Base-by-base conservation (phyloP, 2,888 invertebrate genomes). In the Heliconius sara region DNA sequence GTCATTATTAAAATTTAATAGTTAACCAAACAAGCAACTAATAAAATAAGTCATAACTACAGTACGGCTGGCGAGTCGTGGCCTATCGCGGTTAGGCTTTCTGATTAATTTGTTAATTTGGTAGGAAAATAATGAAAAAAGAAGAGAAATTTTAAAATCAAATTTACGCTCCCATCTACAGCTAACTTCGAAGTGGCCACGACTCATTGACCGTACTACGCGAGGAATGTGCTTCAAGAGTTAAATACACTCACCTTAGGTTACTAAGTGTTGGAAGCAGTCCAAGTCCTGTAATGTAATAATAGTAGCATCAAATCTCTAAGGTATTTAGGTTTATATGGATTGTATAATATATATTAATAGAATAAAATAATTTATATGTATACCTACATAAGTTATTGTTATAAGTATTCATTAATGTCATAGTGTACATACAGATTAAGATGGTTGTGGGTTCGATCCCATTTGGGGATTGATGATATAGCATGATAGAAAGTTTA, bases 231-330 rank as follows among this genome's bases (percentile, higher is more conserved):
- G n/a, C 16, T n/a, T 30, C n/a, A 73, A 13, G 63, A 65, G 63
- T 43, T 39, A 74, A 65, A 74, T 43, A 43, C 25, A 52, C 97
- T 97, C 95, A 98, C 98, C 98, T 97, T 89, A 98, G 95, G 91
- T 97, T 97, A 93, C 97, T 97, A 85, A 98, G 96, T 87, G 98
- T 97, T 89, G 98, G 98, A 87, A 98, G 96, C 74, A 99, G 96
- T 91, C 98, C 98, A 88, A 99, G 96, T 89, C 98, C 98, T 98
- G 96, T 82, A 97, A 79, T 65, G 13, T 73, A 67, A 81, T 6
- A 79, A 73, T 81, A 71, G 34, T 39, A 57, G 22, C 19, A 34
- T 73, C 19, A 73, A 65, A 75, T 74, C 63, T 74, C 72, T 13
- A 6, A 25, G 27, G 43, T 43, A 74, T 74, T 74, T 74, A 63